Base-by-base conservation (phyloP, 2,113 vertebrate genomes). In the Chascanopsetta lugubris region DNA sequence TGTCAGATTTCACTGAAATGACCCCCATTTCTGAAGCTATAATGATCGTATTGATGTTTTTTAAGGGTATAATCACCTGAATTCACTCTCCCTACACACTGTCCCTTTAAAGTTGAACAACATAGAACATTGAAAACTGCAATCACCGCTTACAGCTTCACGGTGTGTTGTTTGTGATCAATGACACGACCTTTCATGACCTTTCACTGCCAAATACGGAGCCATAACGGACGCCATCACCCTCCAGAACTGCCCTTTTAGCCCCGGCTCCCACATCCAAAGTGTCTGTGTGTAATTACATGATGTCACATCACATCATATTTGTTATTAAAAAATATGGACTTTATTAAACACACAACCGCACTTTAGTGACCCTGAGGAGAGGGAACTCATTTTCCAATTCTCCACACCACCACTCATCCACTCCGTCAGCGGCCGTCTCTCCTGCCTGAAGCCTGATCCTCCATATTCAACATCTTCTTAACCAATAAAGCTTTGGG, bases 401-500 rank as follows among this genome's bases (percentile, higher is more conserved):
- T 69, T 78, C 61, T 77, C n/a, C n/a, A n/a, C 54, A 55, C 50
- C 62, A 30, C 57, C 58, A 45, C 63, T 70, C 64, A 78, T 72
- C 18, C 26, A 56, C 49, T 64, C 61, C 46, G 34, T 54, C 61
- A 70, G 49, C 48, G 61, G 27, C 26, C 57, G 56, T 71, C 67
- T 75, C 55, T 57, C 56, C 61, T 59, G 62, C 61, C 59, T 54
- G 56, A 24, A 79, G 72, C 72, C 55, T 25, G 25, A 51, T 64
- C 62, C 43, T 56, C 75, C 40, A 49, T 43, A 66, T 71, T 77
- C 77, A 77, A 79, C 70, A 30, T 15, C 6, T 17, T 38, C 15
- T 15, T 36, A 17, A 75, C 65, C 46, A 79, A 72, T 77, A 82
- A 84, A 62, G 51, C 73, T 83, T 77, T 48, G 74, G 72, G 82